Base-by-base conservation (phyloP, 2,888 invertebrate species). In the Stegana nigrithorax region DNA sequence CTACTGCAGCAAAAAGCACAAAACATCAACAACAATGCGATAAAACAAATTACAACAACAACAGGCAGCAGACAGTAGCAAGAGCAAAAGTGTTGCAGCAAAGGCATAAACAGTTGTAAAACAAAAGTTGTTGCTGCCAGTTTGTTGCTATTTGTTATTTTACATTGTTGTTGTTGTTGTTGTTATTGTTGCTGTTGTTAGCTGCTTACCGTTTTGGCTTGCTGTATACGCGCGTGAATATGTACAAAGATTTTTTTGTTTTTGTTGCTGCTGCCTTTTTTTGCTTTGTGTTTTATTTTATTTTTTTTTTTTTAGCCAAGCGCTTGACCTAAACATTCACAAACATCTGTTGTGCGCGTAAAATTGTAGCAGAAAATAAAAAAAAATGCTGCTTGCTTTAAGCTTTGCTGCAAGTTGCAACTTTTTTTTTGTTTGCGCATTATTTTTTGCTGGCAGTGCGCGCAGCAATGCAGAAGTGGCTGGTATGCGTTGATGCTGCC, bases 41-140 rank as follows among this genome's bases (percentile, higher is more conserved):
- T 27, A 2, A 55, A 55, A 55, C 19, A 23, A 36, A 59, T 59
- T 21, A 10, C 39, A 26, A 25, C 59, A 17, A 36, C 29, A 59
- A 23, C 44, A 47, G 17, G 53, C 12, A 21, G 14, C 32, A 55
- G n/a, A 36, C 53, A 55, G 21, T 36, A 51, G 23, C 19, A 21
- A 17, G 45, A 19, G 45, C 23, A 26, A 39, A 56, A 23, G 39
- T 56, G 56, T 42, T 56, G 56, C 12, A 23, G 45, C 12, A n/a
- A n/a, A n/a, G n/a, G n/a, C n/a, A n/a, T n/a, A n/a, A n/a, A n/a
- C n/a, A n/a, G n/a, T n/a, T n/a, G n/a, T n/a, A n/a, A n/a, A n/a
- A n/a, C n/a, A 14, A 1, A 4, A n/a, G n/a, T 27, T 10, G 51
- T 27, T 27, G 51, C 27, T 47, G 47, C 23, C 27, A n/a, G n/a